A percentile compares a stretch with the other conserved stretches of the same genome.
Conservation (phyloP, 2,888 invertebrate genomes). For the Eubasilissa splendida region DNA sequence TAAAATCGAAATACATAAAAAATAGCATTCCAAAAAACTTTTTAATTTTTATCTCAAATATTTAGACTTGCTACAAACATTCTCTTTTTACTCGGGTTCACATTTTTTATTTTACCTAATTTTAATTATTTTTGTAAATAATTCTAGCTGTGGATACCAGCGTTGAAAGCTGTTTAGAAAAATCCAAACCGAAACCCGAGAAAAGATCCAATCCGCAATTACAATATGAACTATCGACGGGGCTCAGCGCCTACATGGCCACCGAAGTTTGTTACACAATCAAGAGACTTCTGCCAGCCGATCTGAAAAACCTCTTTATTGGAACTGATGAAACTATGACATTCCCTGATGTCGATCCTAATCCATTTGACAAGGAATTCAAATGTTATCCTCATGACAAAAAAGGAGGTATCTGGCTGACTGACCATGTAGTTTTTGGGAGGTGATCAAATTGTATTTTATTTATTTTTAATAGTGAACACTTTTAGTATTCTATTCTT, state of each 20-base stretch:
- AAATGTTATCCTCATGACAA: constrained; percentile 74
- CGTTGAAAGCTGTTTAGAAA: constrained; percentile 60
- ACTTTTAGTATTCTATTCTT: neutral
- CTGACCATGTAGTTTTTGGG: constrained; percentile 87
- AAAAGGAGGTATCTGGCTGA: constrained; percentile 88
- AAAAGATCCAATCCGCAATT: constrained; percentile 65
- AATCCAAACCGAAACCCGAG: constrained; percentile 60
- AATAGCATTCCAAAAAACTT: too few relatives aligned
- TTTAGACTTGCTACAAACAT: too few relatives aligned
- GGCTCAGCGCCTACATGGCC: constrained; percentile 81
- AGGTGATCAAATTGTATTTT: constrained; percentile 66
- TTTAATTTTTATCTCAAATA: too few relatives aligned
- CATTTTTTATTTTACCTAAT: too few relatives aligned
- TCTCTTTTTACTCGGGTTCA: too few relatives aligned
- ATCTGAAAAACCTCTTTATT: constrained; percentile 82
- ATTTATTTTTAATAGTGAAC: neutral
- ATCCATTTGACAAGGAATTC: constrained; percentile 83
- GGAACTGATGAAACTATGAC: constrained; percentile 66
- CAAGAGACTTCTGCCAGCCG: constrained; percentile 87
- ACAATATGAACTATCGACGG: constrained; percentile 76
- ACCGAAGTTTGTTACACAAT: constrained; percentile 85
- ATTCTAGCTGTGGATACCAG: constrained; percentile 65
- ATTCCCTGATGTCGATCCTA: constrained; percentile 71
- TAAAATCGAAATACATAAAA: too few relatives aligned
- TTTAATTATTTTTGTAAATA: constrained; percentile 55